These are phyloP conservation scores for Sabatieria punctata DNA, from an alignment of 2,888 invertebrate species.

Conservation along the genomic window DNA sequence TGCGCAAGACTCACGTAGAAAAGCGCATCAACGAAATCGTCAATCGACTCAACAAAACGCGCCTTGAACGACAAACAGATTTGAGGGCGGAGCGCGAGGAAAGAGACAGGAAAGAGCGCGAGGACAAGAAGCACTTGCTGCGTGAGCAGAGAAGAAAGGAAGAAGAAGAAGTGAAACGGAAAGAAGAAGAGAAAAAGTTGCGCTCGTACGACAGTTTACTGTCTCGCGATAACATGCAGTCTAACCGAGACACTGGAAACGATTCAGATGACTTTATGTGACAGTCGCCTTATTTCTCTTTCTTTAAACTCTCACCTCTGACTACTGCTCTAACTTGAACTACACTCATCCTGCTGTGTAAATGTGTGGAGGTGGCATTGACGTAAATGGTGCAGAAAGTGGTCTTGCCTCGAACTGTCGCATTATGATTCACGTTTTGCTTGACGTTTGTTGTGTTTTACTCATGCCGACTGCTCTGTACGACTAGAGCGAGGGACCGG, in stretches of 20 bases:
- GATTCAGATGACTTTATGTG: constrained; percentile 35
- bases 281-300: too few relatives aligned
- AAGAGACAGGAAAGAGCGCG: constrained; percentile 63
- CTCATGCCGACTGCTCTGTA: too few relatives aligned
- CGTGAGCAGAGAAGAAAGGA: constrained; percentile 58
- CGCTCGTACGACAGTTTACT: constrained; percentile 26
- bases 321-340: too few relatives aligned
- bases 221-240: constrained; percentile 30
- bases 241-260: constrained; percentile 31
- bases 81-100: constrained; percentile 64
- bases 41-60: constrained; percentile 85
- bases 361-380: too few relatives aligned
- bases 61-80: constrained; percentile 51
- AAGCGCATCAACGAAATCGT: constrained; percentile 74
- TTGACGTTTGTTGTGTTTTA: too few relatives aligned
- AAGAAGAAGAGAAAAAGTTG: constrained; percentile 32
- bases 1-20: constrained; percentile 54
- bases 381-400: too few relatives aligned
- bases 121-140: constrained; percentile 59
- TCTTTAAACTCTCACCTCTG: too few relatives aligned
- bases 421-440: too few relatives aligned
- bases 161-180: constrained; percentile 33
- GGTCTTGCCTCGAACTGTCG: too few relatives aligned
- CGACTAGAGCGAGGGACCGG: too few relatives aligned
- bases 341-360: too few relatives aligned